phyloP scores from a whole-genome alignment of 2,113 vertebrate genomes.

The Edolisoma coerulescens region DNA sequence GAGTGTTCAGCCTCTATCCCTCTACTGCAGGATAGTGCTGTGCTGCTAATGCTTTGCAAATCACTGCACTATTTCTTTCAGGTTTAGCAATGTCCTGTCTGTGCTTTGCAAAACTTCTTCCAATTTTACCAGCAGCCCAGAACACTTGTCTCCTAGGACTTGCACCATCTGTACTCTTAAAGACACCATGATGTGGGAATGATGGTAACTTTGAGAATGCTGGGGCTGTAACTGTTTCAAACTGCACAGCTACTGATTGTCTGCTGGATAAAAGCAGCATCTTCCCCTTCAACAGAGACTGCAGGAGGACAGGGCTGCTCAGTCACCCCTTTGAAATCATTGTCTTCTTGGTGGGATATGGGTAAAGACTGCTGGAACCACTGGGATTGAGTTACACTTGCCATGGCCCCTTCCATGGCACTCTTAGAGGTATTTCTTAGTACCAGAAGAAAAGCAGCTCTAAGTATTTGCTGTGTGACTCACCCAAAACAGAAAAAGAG shows the following conservation, averaged over 20 bases:
- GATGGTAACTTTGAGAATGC: neutral
- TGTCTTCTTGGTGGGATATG: neutral
- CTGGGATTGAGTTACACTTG: neutral
- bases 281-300: neutral
- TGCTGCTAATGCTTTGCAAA: constrained; percentile 17
- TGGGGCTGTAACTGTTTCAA: neutral
- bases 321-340: neutral
- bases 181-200: neutral
- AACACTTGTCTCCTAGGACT: neutral
- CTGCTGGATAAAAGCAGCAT: neutral
- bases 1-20: neutral
- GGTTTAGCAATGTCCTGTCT: neutral
- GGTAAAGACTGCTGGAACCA: neutral
- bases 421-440: neutral
- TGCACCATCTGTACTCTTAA: neutral
- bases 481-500: neutral
- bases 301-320: neutral
- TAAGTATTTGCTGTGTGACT: neutral
- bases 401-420: neutral
- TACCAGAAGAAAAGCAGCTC: neutral
- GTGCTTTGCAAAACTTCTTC: neutral
- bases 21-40: neutral
- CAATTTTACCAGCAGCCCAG: neutral
- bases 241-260: neutral
- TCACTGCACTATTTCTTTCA: neutral